Base-by-base conservation (phyloP, 2,797 vertebrate species). In the Rhyacichthys aspro region DNA sequence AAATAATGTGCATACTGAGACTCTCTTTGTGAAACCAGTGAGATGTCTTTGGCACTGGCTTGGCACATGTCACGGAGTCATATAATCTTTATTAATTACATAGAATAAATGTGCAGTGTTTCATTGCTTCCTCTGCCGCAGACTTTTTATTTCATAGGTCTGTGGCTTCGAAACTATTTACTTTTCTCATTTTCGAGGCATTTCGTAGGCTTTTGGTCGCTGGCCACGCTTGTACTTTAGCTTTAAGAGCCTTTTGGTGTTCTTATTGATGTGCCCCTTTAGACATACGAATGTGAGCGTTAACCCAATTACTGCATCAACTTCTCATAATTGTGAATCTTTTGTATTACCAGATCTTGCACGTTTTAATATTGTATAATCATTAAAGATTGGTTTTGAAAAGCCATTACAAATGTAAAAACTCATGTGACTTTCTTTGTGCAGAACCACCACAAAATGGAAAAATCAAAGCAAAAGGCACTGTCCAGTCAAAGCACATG, bases 71-170 rank as follows among this genome's bases (percentile, higher is more conserved):
- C 45, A 33, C 23, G 12, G n/a, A 14, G 11, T n/a, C 39, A 12
- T 12, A 41, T 41, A 41, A 6, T 48, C 14, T 43, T 1, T 16
- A 23, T 74, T 78, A 67, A 67, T 78, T 60, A 50, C 46, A 42
- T 43, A 32, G 45, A 65, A 42, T 67, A 63, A 63, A 50, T 46
- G 49, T 53, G 60, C 41, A 63, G 66, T 72, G 61, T 46, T 17
- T 63, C 55, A 63, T 34, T 70, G 44, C 54, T 60, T 54, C 56
- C 61, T 58, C 38, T 59, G 45, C 23, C 45, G 28, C 23, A 48
- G 28, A 48, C 45, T 5, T 42, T 11, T 55, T 67, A 74, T 56
- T 68, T 45, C 23, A 28, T 28, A 28, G 23, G 34, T 39, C 42
- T 28, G 56, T 42, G 43, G 55, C 34, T 8, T 3, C 53, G 57